These are phyloP conservation scores for Epistrophe grossulariae DNA, from an alignment of 2,888 invertebrate genomes.

Conservation along the genomic window DNA sequence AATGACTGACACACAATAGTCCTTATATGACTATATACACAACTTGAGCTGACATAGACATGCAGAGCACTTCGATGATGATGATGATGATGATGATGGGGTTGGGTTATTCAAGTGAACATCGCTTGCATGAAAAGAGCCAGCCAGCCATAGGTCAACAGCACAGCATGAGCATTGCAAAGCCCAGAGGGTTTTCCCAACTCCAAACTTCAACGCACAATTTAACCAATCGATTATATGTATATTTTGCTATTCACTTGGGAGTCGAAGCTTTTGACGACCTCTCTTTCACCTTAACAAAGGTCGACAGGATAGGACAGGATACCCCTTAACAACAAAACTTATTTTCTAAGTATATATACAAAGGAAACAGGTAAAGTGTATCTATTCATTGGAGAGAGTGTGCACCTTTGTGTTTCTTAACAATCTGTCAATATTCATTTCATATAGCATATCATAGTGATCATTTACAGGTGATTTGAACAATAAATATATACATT, in stretches of 20 bases:
- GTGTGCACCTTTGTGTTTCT: background rate
- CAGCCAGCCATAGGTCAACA: conserved; percentile 39
- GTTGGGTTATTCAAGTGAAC: conserved; percentile 53
- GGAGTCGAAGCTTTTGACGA: background rate
- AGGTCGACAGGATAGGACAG: background rate
- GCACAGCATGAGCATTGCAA: background rate
- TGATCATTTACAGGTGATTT: conserved; percentile 61
- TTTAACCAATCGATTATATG: conserved; percentile 58
- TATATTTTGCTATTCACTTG: conserved; percentile 51
- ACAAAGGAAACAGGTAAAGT: background rate
- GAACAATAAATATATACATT: conserved; percentile 12
- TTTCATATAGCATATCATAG: conserved; percentile 10
- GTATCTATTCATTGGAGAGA: background rate
- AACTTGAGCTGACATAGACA: conserved; percentile 59
- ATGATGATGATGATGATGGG: conserved; percentile 28
- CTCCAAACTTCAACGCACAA: conserved; percentile 53
- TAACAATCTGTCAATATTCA: conserved; percentile 48
- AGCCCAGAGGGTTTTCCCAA: conserved; percentile 23
- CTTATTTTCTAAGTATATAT: background rate
- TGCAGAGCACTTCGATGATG: conserved; percentile 31
- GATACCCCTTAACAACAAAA: background rate
- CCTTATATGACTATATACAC: conserved; percentile 41
- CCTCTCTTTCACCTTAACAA: conserved; percentile 5
- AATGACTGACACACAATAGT: conserved; percentile 53
- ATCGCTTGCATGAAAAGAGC: conserved; percentile 44